Percentiles rank a stretch among this genome's conserved stretches.
These are phyloP conservation scores for Lophius piscatorius DNA, from an alignment of 2,113 vertebrate species.

Conservation along the genomic window DNA sequence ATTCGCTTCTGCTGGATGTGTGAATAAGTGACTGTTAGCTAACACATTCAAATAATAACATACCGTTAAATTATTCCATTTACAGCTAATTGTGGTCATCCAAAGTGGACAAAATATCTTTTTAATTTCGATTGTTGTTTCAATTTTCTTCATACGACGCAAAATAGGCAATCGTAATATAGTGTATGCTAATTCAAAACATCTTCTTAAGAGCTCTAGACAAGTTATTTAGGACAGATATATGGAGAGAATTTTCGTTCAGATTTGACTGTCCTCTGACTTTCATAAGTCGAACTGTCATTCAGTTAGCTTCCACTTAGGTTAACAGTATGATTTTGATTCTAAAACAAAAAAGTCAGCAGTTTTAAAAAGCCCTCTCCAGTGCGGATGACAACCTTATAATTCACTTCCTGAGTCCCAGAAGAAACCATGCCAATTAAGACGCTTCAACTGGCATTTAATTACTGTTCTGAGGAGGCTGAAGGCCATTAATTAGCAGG, in stretches of 20 bases:
- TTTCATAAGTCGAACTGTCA: slow-evolving; percentile 44
- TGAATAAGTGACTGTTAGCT: not conserved
- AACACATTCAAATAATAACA: not conserved
- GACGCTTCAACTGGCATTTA: slow-evolving; percentile 76
- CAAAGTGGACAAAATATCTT: not conserved
- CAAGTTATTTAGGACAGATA: not conserved
- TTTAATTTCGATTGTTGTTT: too few relatives aligned
- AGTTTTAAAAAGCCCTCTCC: slow-evolving; percentile 64
- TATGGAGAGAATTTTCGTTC: slow-evolving; percentile 20
- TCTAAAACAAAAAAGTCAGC: slow-evolving; percentile 66
- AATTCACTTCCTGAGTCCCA: slow-evolving; percentile 76
- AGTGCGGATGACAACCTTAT: slow-evolving; percentile 59
- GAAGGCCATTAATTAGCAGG: slow-evolving; percentile 78
- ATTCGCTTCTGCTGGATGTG: too few relatives aligned
- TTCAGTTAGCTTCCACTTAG: slow-evolving; percentile 36
- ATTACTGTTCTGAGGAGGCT: slow-evolving; percentile 74
- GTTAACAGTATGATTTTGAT: slow-evolving; percentile 65
- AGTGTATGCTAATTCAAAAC: not conserved
- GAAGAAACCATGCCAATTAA: slow-evolving; percentile 74
- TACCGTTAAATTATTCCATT: not conserved
- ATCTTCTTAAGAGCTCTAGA: not conserved
- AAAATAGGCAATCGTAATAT: too few relatives aligned
- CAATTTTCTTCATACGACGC: too few relatives aligned
- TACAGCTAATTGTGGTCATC: not conserved
- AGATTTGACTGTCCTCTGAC: slow-evolving; percentile 42